Base-by-base conservation (phyloP, 1,140 invertebrate species). In the Zaprionus vittiger region DNA sequence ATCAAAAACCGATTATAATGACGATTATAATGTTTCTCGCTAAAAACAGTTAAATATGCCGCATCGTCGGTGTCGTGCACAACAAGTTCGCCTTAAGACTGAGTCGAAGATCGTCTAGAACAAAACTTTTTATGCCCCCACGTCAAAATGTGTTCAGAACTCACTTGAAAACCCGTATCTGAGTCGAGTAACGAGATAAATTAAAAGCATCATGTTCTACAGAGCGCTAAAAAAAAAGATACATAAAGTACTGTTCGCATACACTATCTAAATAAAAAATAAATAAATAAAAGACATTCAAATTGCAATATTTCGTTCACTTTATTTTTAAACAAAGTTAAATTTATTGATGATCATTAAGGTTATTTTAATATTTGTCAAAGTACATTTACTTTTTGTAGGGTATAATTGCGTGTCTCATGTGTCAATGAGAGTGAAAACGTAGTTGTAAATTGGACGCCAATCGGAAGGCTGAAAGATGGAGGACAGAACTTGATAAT, bases 71-170 rank as follows among this genome's bases (percentile, higher is more conserved):
- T 69, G 47, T 24, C 47, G 47, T 17, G 54, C 73, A 71, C 68
- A 81, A 76, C 65, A 81, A 76, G 79, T 70, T 79, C 52, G 78
- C 67, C 44, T 20, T 59, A 67, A 74, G 78, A 89, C 85, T 90
- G 85, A 89, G 28, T 64, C 62, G 28, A 60, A 66, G 79, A 90
- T 85, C 79, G 81, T 72, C 37, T 59, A 89, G 85, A 89, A 89
- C 85, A 85, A 73, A 77, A 71, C 55, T 44, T 85, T 89, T 77
- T 80, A 89, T 73, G 79, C 61, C 59, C 73, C 60, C 55, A 62
- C 49, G 26, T 56, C 69, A 67, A 71, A 77, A 73, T 47, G 34
- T 54, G 59, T 54, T 75, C 74, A 80, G 71, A 34, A 57, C 22
- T 47, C 56, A 56, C 55, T 28, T 28, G 38, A 64, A 89, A 87